phyloP scores from a whole-genome alignment of 2,888 invertebrate species.

The Orthonevra nobilis region DNA sequence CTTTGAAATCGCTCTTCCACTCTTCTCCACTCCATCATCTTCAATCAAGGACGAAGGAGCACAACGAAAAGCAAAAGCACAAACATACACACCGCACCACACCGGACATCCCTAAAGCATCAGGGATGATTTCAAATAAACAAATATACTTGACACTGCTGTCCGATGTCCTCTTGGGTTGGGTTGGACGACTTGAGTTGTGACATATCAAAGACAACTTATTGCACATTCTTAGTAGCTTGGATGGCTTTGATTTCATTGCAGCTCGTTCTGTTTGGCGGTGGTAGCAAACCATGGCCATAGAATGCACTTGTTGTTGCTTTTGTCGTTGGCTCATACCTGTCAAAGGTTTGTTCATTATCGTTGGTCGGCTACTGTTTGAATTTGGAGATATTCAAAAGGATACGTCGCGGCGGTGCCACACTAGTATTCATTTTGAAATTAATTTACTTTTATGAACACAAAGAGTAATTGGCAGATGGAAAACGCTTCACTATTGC shows the following conservation, averaged over 20 bases:
- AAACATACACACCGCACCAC: neutral
- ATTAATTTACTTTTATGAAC: no score
- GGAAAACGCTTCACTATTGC: no score
- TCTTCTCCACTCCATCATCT: constrained; percentile 56
- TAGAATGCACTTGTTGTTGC: neutral
- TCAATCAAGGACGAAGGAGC: constrained; percentile 10
- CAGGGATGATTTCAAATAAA: constrained; percentile 55
- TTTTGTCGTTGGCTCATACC: constrained; percentile 26
- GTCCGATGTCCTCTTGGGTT: constrained; percentile 55
- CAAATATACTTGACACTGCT: constrained; percentile 63
- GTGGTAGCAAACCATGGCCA: constrained; percentile 12
- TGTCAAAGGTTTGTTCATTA: constrained; percentile 48
- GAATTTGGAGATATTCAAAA: no score
- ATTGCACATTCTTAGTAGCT: constrained; percentile 37
- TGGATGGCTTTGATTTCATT: constrained; percentile 34
- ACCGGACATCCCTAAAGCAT: constrained; percentile 4
- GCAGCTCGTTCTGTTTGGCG: constrained; percentile 4
- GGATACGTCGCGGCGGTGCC: no score
- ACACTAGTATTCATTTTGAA: no score
- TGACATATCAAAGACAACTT: constrained; percentile 63
- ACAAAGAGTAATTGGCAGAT: no score
- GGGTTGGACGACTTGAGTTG: constrained; percentile 44
- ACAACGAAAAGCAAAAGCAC: constrained; percentile 26
- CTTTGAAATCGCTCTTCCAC: constrained; percentile 58
- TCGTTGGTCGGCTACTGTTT: no score